These are phyloP conservation scores for Nannoperca obscura DNA, from an alignment of 2,797 vertebrate species.

Conservation along the genomic window DNA sequence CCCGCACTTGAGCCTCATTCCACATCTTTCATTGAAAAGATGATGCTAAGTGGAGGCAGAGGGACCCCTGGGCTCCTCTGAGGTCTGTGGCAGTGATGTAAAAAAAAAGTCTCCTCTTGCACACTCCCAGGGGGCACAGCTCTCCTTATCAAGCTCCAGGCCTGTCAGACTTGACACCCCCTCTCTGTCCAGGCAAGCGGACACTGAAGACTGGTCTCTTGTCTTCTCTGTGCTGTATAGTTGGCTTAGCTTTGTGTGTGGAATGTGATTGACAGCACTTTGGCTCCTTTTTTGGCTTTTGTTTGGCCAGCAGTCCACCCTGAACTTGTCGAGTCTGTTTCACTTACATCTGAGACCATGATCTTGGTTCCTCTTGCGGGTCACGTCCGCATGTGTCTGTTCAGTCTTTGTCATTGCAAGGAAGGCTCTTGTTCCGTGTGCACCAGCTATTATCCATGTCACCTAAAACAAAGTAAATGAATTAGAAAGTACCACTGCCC, in stretches of 20 bases:
- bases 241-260: constrained; percentile 70
- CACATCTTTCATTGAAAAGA: constrained; percentile 43
- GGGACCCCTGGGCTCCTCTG: constrained; percentile 41
- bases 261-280: constrained; percentile 63
- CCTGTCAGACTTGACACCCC: constrained; percentile 17
- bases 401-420: constrained; percentile 15
- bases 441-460: constrained; percentile 8
- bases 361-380: constrained; percentile 12
- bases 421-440: constrained; percentile 32
- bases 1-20: constrained; percentile 52
- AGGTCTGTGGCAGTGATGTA: constrained; percentile 39
- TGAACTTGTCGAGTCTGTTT: constrained; percentile 42
- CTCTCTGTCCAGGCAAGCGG: constrained; percentile 24
- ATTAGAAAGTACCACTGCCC: constrained; percentile 8
- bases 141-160: constrained; percentile 25
- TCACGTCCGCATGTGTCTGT: constrained; percentile 29
- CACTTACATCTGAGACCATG: constrained; percentile 20
- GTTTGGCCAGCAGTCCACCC: constrained; percentile 15
- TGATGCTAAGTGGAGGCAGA: constrained; percentile 44
- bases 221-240: constrained; percentile 63
- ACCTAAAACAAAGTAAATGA: constrained; percentile 23
- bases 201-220: constrained; percentile 34
- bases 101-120: constrained; percentile 23
- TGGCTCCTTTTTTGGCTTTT: constrained; percentile 30
- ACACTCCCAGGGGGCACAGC: constrained; percentile 51